Evolutionary conservation across 2,113 vertebrate genomes (phyloP).

Genomic region (Thryonomys swinderianus): DNA sequence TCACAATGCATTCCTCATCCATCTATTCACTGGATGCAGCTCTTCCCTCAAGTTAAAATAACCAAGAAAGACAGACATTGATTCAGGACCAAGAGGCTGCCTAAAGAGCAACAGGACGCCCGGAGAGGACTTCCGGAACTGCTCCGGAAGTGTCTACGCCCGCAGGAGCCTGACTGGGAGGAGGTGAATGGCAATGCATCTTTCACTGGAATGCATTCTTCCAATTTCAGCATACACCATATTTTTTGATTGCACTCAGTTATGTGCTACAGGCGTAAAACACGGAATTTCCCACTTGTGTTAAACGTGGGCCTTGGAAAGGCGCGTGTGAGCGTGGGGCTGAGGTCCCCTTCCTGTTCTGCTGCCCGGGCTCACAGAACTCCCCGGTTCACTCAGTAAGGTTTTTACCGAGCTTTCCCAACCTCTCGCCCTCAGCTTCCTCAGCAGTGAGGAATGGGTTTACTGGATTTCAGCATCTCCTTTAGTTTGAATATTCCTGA

Average conservation of each 20-base stretch:
- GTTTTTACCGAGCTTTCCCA: not conserved
- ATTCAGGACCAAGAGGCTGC: not conserved
- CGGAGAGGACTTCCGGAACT: not conserved
- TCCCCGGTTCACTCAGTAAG: not conserved
- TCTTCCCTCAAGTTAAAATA: not conserved
- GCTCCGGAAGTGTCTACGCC: not conserved
- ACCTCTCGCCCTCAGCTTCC: not conserved
- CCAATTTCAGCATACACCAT: not conserved
- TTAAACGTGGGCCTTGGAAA: not conserved
- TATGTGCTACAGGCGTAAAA: not conserved
- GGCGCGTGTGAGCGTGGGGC: not conserved
- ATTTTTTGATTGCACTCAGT: not conserved
- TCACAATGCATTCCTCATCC: not conserved
- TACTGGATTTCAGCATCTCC: not conserved
- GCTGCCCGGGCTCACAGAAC: not conserved
- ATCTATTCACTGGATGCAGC: not conserved
- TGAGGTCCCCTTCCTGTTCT: not conserved
- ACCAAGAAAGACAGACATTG: not conserved
- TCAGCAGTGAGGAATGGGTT: not conserved
- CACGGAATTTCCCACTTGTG: not conserved
- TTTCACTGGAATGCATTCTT: not conserved
- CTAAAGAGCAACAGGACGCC: not conserved
- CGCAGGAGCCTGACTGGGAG: not conserved
- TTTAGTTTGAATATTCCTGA: slow-evolving; percentile 43
- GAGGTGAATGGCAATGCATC: not conserved